A percentile compares a stretch with the other conserved stretches of the same genome.
Evolutionary conservation across 2,888 invertebrate genomes (phyloP).

Genomic region (Bellardia bayeri): DNA sequence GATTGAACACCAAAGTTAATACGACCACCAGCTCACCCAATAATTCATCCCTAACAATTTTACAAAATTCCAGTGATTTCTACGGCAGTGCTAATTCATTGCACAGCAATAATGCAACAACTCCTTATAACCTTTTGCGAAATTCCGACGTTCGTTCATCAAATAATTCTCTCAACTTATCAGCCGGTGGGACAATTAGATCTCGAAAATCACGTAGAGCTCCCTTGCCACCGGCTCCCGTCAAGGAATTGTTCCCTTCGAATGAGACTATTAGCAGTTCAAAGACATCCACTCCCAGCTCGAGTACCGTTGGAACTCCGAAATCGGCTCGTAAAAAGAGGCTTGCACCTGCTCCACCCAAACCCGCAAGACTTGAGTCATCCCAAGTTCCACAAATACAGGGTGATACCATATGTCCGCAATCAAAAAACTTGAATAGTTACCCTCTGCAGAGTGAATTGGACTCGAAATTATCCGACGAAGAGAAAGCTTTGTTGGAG

Average conservation of each 20-base stretch:
- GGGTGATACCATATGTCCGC: constrained; percentile 71
- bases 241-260: constrained; percentile 77
- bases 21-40: constrained; percentile 15
- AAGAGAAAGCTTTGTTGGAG: constrained; percentile 81
- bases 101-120: constrained; percentile 52
- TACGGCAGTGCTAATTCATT: constrained; percentile 80
- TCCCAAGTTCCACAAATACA: constrained; percentile 59
- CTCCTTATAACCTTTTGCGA: constrained; percentile 76
- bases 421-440: constrained; percentile 79
- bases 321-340: constrained; percentile 86
- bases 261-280: constrained; percentile 72
- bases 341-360: constrained; percentile 86
- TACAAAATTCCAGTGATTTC: constrained; percentile 77
- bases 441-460: constrained; percentile 80
- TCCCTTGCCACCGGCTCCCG: constrained; percentile 79
- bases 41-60: constrained; percentile 69
- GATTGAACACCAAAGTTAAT: constrained; percentile 76
- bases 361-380: constrained; percentile 75
- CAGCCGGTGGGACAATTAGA: constrained; percentile 78
- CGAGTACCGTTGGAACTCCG: constrained; percentile 82
- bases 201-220: constrained; percentile 79
- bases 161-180: constrained; percentile 78
- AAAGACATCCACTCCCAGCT: constrained; percentile 78
- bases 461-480: constrained; percentile 80
- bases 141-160: constrained; percentile 78